phyloP scores from a whole-genome alignment of 35 echinoderm and acorn worm species.

The Lytechinus variegatus region DNA sequence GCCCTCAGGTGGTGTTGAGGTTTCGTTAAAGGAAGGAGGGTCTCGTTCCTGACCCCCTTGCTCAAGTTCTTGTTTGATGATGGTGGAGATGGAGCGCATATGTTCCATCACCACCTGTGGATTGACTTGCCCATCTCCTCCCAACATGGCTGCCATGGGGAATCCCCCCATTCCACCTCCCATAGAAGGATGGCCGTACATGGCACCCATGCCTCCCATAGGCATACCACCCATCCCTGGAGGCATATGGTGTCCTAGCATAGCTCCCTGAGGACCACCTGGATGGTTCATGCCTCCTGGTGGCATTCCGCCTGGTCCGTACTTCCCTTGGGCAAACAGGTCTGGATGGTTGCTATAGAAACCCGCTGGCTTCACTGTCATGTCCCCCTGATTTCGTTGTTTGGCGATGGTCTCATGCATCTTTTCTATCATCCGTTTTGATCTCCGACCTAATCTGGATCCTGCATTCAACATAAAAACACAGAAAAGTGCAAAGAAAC shows the following conservation, averaged over 20 bases:
- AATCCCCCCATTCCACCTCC: constrained; percentile 42
- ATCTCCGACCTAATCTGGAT: constrained; percentile 89
- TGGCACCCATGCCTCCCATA: constrained; percentile 61
- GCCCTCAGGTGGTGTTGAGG: constrained; percentile 61
- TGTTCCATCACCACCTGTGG: constrained; percentile 71
- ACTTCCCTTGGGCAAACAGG: constrained; percentile 85
- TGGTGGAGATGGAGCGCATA: constrained; percentile 82
- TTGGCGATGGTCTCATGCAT: constrained; percentile 99
- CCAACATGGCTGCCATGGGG: constrained; percentile 63
- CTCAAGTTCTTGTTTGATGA: constrained; percentile 92
- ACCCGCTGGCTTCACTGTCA: constrained; percentile 81
- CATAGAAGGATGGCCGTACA: constrained; percentile 65
- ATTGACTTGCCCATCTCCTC: constrained; percentile 63
- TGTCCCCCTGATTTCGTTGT: constrained; percentile 81
- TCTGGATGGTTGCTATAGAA: constrained; percentile 96
- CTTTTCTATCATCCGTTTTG: constrained; percentile 98
- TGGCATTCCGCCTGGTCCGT: constrained; percentile 45
- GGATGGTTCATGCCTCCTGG: constrained; percentile 46
- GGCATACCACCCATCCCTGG: constrained; percentile 49
- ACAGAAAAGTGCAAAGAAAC: not conserved
- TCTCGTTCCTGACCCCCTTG: constrained; percentile 72
- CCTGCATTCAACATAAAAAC: constrained; percentile 53
- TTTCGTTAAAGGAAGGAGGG: constrained; percentile 67
- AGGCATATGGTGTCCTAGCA: constrained; percentile 73
- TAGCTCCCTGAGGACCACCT: constrained; percentile 52